These are phyloP conservation scores for Lochmaea crataegi DNA, from an alignment of 2,888 invertebrate species.

Conservation along the genomic window DNA sequence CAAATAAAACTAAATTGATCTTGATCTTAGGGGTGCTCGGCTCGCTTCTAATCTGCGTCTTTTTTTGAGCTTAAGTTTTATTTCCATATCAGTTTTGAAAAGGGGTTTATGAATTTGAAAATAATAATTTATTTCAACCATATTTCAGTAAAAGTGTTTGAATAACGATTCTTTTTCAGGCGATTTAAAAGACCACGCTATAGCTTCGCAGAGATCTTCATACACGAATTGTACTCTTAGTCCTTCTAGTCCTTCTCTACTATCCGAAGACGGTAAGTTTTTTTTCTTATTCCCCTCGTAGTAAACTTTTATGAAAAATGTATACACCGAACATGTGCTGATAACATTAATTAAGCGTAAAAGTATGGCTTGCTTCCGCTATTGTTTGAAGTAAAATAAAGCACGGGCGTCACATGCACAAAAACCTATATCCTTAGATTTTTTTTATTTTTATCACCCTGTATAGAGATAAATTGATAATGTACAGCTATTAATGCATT, in stretches of 20 bases:
- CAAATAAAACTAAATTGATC: no score
- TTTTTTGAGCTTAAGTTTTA: no score
- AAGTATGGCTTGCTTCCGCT: constrained; percentile 45
- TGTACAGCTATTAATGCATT: background rate
- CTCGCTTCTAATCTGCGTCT: no score
- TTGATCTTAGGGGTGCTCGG: no score
- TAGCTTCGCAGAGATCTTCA: constrained; percentile 52
- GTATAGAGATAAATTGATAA: background rate
- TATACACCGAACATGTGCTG: constrained; percentile 29
- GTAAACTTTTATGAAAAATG: background rate
- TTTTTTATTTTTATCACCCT: background rate
- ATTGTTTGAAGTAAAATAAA: constrained; percentile 29
- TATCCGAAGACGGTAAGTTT: constrained; percentile 55
- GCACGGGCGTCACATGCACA: constrained; percentile 40
- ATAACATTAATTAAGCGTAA: constrained; percentile 35
- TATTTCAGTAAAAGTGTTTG: no score
- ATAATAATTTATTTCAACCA: no score
- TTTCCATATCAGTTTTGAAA: no score
- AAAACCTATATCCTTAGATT: background rate
- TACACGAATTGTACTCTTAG: constrained; percentile 53
- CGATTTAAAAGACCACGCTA: constrained; percentile 48
- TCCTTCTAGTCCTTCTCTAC: constrained; percentile 48
- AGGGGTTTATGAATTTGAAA: no score
- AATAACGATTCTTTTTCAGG: constrained; percentile 35
- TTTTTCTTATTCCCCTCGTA: background rate